Evolutionary conservation across 2,113 vertebrate species (phyloP).

Genomic region (Tursiops truncatus): DNA sequence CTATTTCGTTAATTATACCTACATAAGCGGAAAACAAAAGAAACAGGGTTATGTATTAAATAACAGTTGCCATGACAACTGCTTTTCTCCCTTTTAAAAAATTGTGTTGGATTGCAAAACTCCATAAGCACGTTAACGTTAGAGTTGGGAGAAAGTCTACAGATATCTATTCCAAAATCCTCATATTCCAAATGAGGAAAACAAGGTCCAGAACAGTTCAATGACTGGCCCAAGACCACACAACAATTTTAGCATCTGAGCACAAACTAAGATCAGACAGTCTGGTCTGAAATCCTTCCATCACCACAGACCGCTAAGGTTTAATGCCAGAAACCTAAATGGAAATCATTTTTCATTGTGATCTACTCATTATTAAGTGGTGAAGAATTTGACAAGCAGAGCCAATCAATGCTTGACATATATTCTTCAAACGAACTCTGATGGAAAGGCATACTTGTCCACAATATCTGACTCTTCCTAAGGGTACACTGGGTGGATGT

Average conservation of each 20-base stretch:
- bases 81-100: background rate
- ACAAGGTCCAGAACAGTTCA: background rate
- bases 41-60: background rate
- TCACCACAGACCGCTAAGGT: background rate
- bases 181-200: background rate
- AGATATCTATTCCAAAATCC: background rate
- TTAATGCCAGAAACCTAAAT: background rate
- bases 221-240: background rate
- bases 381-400: background rate
- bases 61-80: background rate
- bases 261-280: background rate
- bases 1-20: background rate
- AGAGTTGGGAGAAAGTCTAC: background rate
- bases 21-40: background rate
- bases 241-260: background rate
- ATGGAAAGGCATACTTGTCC: background rate
- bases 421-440: background rate
- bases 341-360: background rate
- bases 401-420: background rate
- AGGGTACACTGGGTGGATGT: too few relatives aligned
- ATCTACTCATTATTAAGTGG: background rate
- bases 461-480: background rate
- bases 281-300: background rate
- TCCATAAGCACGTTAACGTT: background rate
- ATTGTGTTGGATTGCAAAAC: background rate